These are phyloP conservation scores for Mayetiola destructor DNA, from an alignment of 2,888 invertebrate genomes.

Conservation along the genomic window DNA sequence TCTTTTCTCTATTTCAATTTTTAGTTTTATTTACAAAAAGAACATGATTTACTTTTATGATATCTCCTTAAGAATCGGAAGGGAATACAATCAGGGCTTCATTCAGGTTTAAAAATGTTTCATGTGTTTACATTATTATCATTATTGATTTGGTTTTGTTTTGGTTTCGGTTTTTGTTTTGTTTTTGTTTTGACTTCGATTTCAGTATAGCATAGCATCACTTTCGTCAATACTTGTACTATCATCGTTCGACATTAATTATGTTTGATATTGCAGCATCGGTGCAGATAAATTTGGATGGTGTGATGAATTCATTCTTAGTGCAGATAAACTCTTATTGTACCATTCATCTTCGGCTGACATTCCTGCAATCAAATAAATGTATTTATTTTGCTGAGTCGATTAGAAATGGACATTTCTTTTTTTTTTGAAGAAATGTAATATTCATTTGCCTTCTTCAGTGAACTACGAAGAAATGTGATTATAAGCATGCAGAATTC, in stretches of 20 bases:
- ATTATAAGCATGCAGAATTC: not conserved
- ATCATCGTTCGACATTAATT: constrained; percentile 40
- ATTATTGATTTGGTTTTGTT: too few species aligned
- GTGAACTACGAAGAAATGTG: not conserved
- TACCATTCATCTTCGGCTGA: constrained; percentile 94
- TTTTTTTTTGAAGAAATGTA: not conserved
- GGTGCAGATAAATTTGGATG: constrained; percentile 90
- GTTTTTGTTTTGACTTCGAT: not conserved
- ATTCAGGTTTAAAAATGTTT: too few species aligned
- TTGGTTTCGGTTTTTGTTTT: not conserved
- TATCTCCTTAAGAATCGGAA: too few species aligned
- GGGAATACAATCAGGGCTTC: too few species aligned
- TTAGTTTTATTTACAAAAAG: too few species aligned
- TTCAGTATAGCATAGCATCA: constrained; percentile 5
- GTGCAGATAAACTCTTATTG: constrained; percentile 91
- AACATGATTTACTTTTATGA: too few species aligned
- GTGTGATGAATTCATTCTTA: constrained; percentile 92
- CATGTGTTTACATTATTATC: too few species aligned
- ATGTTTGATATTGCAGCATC: constrained; percentile 96
- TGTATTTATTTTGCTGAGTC: too few species aligned
- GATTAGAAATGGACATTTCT: too few species aligned
- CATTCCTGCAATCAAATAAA: constrained; percentile 51
- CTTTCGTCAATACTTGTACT: constrained; percentile 7
- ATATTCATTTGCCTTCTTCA: not conserved
- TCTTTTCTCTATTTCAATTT: too few species aligned